Base-by-base conservation (phyloP, 2,888 invertebrate genomes). In the Spilosoma lubricipeda region DNA sequence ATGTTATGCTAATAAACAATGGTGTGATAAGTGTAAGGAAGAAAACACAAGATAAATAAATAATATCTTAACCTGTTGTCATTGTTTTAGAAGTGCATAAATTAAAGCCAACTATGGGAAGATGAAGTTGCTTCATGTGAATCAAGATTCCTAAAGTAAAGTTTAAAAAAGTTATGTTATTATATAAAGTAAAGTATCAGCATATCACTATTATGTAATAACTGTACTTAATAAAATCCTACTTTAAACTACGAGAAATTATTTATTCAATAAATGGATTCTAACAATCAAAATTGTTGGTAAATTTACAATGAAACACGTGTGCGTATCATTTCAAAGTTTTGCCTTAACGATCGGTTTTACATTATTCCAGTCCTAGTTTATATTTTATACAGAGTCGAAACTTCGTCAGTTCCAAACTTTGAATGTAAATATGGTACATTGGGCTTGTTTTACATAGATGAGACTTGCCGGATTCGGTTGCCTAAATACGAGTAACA, bases 401-500 rank as follows among this genome's bases (percentile, higher is more conserved):
- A 81, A 86, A 85, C 88, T 88, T 87, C 87, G 86, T 86, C 86
- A 86, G 87, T 86, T 86, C 81, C 73, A 71, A 91, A 92, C 89
- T 91, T 91, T 89, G 85, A 88, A 87, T 90, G 89, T 91, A 91
- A 90, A 91, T 90, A 90, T 87, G 81, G 80, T 83, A 83, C 77
- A 82, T 86, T 85, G 82, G 82, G 86, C 80, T 86, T 85, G 88
- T 86, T 90, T 87, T 82, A 86, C 81, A 81, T 80, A 86, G 87
- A 85, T 84, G 82, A 64, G 78, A 76, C 77, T 83, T 80, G 80
- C 72, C 81, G 79, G 73, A 78, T 86, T 75, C 73, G 80, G 76
- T 78, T 80, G 71, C 72, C 56, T 77, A 77, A 78, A 75, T 81
- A 73, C 63, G 67, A 77, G 75, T 71, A 78, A 86, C 79, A 45